Percentiles rank a stretch among this genome's conserved stretches.
Conservation (phyloP, 2,113 vertebrate species). For the Pelecanoides urinatrix region DNA sequence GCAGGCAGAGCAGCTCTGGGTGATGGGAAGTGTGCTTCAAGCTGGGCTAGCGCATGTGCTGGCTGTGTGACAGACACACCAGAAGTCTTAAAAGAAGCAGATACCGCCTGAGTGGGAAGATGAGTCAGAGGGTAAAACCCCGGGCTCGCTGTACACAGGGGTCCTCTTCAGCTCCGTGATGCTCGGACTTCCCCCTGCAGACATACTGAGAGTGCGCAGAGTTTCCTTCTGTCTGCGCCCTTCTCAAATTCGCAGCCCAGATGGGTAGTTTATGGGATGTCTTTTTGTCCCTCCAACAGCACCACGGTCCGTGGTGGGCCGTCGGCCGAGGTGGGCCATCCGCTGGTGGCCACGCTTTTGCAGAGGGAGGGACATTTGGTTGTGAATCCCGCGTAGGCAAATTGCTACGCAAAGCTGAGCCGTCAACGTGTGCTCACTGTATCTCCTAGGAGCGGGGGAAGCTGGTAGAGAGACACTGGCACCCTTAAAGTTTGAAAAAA, state of each 20-base stretch:
- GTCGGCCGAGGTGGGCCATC: background rate
- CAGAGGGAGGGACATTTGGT: background rate
- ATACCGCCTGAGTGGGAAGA: background rate
- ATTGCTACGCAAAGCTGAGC: background rate
- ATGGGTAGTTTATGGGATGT: background rate
- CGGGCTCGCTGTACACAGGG: background rate
- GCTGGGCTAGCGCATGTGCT: background rate
- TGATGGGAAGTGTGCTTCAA: background rate
- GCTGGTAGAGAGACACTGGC: background rate
- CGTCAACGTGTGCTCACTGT: rapidly evolving
- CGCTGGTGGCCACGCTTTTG: background rate
- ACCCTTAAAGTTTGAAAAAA: background rate
- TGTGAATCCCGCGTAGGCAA: background rate
- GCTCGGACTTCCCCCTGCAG: conserved; percentile 26
- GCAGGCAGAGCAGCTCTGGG: background rate
- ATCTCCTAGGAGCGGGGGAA: background rate
- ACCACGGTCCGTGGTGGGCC: background rate
- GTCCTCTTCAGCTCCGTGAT: background rate
- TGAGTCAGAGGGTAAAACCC: conserved; percentile 54
- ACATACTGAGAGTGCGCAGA: background rate
- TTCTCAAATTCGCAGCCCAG: background rate
- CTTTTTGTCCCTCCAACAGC: background rate
- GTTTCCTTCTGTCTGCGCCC: background rate
- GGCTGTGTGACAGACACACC: background rate
- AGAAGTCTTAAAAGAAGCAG: background rate